Percentiles rank a stretch among this genome's conserved stretches.
Conservation (phyloP, 2,113 vertebrate species). For the Odocoileus hemionus region DNA sequence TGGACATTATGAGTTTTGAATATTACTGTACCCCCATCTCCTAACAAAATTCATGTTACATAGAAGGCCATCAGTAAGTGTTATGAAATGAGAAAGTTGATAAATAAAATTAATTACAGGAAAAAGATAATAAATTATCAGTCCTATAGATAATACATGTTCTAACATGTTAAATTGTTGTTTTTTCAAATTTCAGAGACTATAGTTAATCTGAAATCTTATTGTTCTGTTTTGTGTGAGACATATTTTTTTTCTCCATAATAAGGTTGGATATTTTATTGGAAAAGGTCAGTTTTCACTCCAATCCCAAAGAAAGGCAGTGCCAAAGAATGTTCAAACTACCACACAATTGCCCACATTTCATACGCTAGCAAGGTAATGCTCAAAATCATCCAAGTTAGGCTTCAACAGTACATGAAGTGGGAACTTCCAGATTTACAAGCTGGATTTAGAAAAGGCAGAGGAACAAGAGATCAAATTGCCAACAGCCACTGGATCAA, state of each 20-base stretch:
- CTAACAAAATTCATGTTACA: not conserved
- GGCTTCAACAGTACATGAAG: not conserved
- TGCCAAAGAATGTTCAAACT: not conserved
- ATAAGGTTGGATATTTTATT: not conserved
- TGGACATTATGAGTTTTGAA: not conserved
- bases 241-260: not conserved
- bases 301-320: not conserved
- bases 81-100: not conserved
- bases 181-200: not conserved
- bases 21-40: not conserved
- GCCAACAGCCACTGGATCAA: not conserved
- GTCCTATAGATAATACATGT: not conserved
- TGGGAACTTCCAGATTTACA: not conserved
- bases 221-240: not conserved
- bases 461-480: not conserved
- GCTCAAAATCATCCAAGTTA: not conserved
- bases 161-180: not conserved
- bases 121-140: not conserved
- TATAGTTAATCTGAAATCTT: not conserved
- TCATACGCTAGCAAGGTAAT: not conserved
- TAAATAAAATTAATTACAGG: not conserved
- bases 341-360: not conserved
- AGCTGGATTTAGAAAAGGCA: not conserved
- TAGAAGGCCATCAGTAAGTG: not conserved
- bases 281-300: not conserved